A percentile compares a stretch with the other conserved stretches of the same genome.
Conservation (phyloP, 1,140 invertebrate species). For the Papilio machaon region DNA sequence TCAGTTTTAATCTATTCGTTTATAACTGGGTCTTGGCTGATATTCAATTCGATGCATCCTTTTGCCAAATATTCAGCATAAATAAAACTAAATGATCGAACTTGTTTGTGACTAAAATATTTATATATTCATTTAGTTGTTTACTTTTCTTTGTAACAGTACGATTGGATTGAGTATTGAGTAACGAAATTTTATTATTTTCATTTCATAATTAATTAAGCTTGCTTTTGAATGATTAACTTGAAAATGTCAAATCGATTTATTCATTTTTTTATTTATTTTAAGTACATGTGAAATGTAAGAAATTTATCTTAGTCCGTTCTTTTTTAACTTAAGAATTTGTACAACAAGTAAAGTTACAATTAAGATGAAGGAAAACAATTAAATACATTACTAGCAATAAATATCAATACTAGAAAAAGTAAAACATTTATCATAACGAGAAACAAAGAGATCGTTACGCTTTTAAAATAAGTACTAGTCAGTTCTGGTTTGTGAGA, state of each 20-base stretch:
- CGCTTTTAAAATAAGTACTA: constrained; percentile 37
- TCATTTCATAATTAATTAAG: not conserved
- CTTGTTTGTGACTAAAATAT: constrained; percentile 14
- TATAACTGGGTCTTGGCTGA: constrained; percentile 36
- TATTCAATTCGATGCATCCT: constrained; percentile 23
- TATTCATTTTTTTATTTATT: not conserved
- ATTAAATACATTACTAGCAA: not conserved
- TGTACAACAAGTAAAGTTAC: no score
- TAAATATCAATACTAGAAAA: not conserved
- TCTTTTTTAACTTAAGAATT: no score
- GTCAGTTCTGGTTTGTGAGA: constrained; percentile 39
- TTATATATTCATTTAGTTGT: constrained; percentile 18
- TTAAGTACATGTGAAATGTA: no score
- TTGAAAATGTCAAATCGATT: not conserved
- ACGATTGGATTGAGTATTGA: not conserved
- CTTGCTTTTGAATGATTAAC: not conserved
- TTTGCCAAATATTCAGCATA: constrained; percentile 36
- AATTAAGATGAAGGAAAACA: not conserved
- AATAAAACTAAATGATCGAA: constrained; percentile 34
- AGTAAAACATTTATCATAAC: constrained; percentile 18
- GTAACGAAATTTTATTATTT: not conserved
- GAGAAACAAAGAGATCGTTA: constrained; percentile 35
- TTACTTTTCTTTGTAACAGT: not conserved
- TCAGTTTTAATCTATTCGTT: constrained; percentile 31
- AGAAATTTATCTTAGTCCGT: no score